Evolutionary conservation across 2,797 vertebrate species (phyloP), one percentile per base, ranked within the genome.

Genomic region (Mus spretus): DNA sequence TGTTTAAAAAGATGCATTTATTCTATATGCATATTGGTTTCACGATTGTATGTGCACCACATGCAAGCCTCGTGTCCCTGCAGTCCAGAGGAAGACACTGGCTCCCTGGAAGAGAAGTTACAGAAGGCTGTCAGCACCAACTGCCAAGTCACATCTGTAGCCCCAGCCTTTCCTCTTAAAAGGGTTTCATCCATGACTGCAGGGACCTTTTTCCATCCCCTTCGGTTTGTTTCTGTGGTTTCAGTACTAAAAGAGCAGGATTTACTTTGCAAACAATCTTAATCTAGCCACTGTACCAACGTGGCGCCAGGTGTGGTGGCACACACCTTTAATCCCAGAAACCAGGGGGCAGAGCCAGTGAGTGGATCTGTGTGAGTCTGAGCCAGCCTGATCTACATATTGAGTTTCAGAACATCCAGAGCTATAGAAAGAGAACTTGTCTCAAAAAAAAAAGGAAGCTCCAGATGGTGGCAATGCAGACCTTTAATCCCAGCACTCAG

Each of bases 241-340:
- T 20, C n/a, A 31, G 19, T 9, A 31, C 63, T 85, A 1, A 24
- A 34, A 34, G 15, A 50, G 37, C 44, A 20, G 44, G 44, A 14
- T 83, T 79, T 44, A 47, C n/a, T 80, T 91, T 57, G 44, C 44
- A 80, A 90, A 67, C 17, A 82, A 88, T 85, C 84, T 80, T 53
- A 90, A 90, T 19, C 59, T 3, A 72, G 28, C 1, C 4, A 44
- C 67, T 74, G 31, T 44, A 89, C 57, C 50, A 90, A 50, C 0
- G 37, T 57, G 59, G 19, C 3, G 24, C 81, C 40, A 14, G 28
- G 40, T 65, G 3, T 24, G 12, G 44, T 10, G 31, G 44, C 1
- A 1, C 63, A 70, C 20, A 22, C 44, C 7, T 86, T 86, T 86
- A 86, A 67, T 70, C 31, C 63, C 47, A 70, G 63, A 12, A 9